These are phyloP conservation scores for Drosophila prolongata DNA, from an alignment of 2,888 invertebrate genomes.

Conservation along the genomic window DNA sequence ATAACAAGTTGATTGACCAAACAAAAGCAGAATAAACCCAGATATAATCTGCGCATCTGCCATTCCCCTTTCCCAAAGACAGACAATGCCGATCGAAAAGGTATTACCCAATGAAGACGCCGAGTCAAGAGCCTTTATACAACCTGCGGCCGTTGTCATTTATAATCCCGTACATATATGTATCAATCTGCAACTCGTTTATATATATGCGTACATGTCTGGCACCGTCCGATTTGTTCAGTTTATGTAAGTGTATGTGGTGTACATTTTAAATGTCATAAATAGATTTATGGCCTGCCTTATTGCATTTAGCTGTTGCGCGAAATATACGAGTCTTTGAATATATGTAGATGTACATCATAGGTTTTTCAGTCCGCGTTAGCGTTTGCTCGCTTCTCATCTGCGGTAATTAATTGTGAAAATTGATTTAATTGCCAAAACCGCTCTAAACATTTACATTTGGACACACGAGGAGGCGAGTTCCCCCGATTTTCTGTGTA, in stretches of 20 bases:
- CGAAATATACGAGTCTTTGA: slow-evolving; percentile 6
- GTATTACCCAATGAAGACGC: slow-evolving; percentile 33
- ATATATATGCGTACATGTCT: background rate
- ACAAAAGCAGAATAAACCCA: slow-evolving; percentile 9
- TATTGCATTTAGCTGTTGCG: slow-evolving; percentile 56
- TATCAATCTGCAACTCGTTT: slow-evolving; percentile 14
- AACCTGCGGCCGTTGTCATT: slow-evolving; percentile 36
- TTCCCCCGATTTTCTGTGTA: background rate
- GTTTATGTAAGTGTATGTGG: slow-evolving; percentile 43
- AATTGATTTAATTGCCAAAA: slow-evolving; percentile 71
- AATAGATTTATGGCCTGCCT: slow-evolving; percentile 71
- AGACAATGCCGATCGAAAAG: slow-evolving; percentile 6
- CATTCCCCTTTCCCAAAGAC: background rate
- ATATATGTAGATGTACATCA: slow-evolving; percentile 27
- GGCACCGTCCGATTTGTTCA: slow-evolving; percentile 12
- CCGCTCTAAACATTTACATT: slow-evolving; percentile 60
- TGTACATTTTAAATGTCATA: slow-evolving; percentile 74
- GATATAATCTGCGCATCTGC: slow-evolving; percentile 19
- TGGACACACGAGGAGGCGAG: background rate
- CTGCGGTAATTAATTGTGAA: slow-evolving; percentile 68
- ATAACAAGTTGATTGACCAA: slow-evolving; percentile 26
- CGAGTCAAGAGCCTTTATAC: slow-evolving; percentile 35
- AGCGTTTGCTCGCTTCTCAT: slow-evolving; percentile 15
- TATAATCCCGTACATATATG: slow-evolving; percentile 21
- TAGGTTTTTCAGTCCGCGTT: slow-evolving; percentile 29